Evolutionary conservation across 2,888 invertebrate species (phyloP).

Genomic region (Leucoptera coffeella): DNA sequence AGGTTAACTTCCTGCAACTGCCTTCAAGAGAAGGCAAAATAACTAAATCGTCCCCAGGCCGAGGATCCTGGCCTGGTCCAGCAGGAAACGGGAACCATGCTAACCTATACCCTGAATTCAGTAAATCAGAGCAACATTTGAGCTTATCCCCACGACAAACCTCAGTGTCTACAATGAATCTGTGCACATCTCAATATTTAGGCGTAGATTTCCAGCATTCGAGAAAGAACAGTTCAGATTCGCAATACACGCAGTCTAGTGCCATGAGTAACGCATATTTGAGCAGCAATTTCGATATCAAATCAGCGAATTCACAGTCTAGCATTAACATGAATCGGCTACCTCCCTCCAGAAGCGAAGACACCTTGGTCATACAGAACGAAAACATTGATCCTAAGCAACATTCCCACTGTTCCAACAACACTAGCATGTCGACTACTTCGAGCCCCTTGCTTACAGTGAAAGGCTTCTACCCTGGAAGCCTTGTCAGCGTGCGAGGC

Average conservation of each 20-base stretch:
- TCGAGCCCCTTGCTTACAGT: conserved; percentile 65
- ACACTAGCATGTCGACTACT: conserved; percentile 57
- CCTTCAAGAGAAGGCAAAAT: conserved; percentile 69
- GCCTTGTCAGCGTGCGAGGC: conserved; percentile 57
- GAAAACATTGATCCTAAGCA: conserved; percentile 38
- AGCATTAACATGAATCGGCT: conserved; percentile 49
- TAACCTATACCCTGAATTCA: conserved; percentile 63
- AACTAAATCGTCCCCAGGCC: conserved; percentile 68
- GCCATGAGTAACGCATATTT: conserved; percentile 29
- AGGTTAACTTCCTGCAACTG: conserved; percentile 54
- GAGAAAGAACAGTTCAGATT: conserved; percentile 56
- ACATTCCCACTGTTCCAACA: conserved; percentile 52
- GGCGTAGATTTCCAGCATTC: conserved; percentile 35
- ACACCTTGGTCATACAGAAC: conserved; percentile 55
- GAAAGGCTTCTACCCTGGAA: conserved; percentile 56
- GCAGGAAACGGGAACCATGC: conserved; percentile 50
- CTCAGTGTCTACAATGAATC: conserved; percentile 41
- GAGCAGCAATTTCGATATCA: conserved; percentile 36
- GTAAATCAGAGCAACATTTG: conserved; percentile 77
- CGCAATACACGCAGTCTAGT: conserved; percentile 51
- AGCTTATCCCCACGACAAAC: conserved; percentile 47
- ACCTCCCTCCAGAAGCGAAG: conserved; percentile 75
- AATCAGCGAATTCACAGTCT: conserved; percentile 28
- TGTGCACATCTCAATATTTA: conserved; percentile 49
- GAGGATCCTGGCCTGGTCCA: conserved; percentile 85